Evolutionary conservation across 2,888 invertebrate species (phyloP).

Genomic region (Pyrocoelia pectoralis): DNA sequence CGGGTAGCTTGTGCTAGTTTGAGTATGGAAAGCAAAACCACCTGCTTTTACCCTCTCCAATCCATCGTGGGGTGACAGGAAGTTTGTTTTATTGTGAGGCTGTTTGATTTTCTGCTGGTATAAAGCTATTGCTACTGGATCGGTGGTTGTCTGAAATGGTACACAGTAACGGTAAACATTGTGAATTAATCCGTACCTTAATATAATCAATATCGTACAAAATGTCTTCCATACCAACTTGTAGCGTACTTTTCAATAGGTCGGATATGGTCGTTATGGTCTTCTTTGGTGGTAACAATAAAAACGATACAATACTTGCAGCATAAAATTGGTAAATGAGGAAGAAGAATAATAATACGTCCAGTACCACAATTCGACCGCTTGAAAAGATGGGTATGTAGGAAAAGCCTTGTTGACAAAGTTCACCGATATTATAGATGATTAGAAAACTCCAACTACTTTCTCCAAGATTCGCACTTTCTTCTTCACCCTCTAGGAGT

Average conservation of each 20-base stretch:
- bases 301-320: conserved; percentile 72
- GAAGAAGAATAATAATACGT: conserved; percentile 63
- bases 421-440: conserved; percentile 16
- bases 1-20: conserved; percentile 53
- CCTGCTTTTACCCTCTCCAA: conserved; percentile 48
- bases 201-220: conserved; percentile 71
- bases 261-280: conserved; percentile 68
- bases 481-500: neutral
- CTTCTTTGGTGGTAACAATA: conserved; percentile 69
- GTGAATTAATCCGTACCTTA: no score
- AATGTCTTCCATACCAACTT: conserved; percentile 70
- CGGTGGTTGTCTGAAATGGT: conserved; percentile 66
- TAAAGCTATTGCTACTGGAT: conserved; percentile 66
- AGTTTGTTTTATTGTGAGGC: conserved; percentile 42
- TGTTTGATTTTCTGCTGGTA: conserved; percentile 66
- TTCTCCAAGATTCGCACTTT: neutral
- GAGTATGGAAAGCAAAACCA: conserved; percentile 55
- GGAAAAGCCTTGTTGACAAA: conserved; percentile 48
- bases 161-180: no score
- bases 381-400: conserved; percentile 29
- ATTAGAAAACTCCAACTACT: conserved; percentile 17
- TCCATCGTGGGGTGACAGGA: conserved; percentile 47
- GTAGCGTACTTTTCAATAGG: conserved; percentile 66
- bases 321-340: conserved; percentile 75
- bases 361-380: conserved; percentile 48